Base-by-base conservation (phyloP, 2,797 vertebrate species). In the Tadarida brasiliensis region DNA sequence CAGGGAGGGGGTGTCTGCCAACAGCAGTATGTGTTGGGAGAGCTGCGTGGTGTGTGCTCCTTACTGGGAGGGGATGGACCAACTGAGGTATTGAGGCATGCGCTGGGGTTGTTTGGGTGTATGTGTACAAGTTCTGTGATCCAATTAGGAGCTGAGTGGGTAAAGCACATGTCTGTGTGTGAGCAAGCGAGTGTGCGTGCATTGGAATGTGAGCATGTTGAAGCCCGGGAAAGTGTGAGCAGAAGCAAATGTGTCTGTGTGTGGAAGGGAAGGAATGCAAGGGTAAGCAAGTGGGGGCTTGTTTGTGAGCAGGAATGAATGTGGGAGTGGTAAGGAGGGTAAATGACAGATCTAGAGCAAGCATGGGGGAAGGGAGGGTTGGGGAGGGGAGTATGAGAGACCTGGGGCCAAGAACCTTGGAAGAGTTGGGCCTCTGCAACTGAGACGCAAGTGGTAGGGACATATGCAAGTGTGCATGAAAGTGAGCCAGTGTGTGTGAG, bases 221-320 rank as follows among this genome's bases (percentile, higher is more conserved):
- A 20, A 94, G 77, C 22, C 47, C 39, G 28, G 77, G 73, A 57
- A 91, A 78, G 78, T 90, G 73, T 74, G 82, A 83, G 83, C 33
- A 65, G 85, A 61, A 93, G 87, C 30, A 49, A 92, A 81, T 1
- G 26, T 63, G 76, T 20, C 78, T 24, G 49, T 4, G 30, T 54
- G 84, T 91, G 57, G 87, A 85, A 89, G 74, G 22, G 74, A 54
- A 95, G 65, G 82, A 78, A 33, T 39, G 86, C 19, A 11, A 82
- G 80, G 68, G 81, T 70, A 47, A 90, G 90, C 92, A 82, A 83
- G 91, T 12, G 67, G 88, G 86, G 93, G 80, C 87, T 94, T 97
- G 92, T 76, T 71, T 3, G 63, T 65, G 74, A 83, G 68, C 68
- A 87, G 73, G 81, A 73, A 70, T 80, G 94, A 90, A 59, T 51